Percentiles rank a stretch among this genome's conserved stretches.
Evolutionary conservation across 2,888 invertebrate genomes (phyloP).

Genomic region (Cybosia mesomella): DNA sequence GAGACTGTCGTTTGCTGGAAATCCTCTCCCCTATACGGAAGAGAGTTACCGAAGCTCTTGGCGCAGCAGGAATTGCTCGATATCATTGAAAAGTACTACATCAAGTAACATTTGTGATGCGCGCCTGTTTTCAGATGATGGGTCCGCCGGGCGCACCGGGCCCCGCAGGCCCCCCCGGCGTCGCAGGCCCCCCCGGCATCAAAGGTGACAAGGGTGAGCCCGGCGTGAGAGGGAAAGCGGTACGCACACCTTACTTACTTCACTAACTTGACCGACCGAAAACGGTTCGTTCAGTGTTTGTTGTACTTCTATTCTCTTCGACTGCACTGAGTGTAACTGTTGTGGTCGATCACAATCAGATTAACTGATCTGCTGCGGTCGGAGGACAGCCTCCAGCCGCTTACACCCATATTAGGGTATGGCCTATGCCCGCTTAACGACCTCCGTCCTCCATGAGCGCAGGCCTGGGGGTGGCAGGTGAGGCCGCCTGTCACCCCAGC

Average conservation of each 20-base stretch:
- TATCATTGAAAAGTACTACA: neutral
- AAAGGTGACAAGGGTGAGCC: constrained; percentile 94
- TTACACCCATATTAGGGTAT: no score
- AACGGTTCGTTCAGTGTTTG: neutral
- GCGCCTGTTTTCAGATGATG: constrained; percentile 76
- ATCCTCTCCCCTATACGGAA: neutral
- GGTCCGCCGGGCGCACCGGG: constrained; percentile 93
- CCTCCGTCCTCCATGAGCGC: no score
- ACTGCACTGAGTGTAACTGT: no score
- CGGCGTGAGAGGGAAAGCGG: constrained; percentile 93
- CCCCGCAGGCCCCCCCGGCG: constrained; percentile 89
- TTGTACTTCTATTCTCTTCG: neutral
- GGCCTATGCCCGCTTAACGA: no score
- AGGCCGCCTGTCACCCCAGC: no score
- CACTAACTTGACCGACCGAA: neutral
- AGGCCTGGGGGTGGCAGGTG: no score
- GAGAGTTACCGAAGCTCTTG: neutral
- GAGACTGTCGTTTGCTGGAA: no score
- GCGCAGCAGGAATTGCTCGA: neutral
- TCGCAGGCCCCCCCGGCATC: constrained; percentile 95
- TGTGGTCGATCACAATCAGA: no score
- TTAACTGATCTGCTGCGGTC: no score
- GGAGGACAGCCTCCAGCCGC: neutral
- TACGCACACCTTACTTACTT: constrained; percentile 72
- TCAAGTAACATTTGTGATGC: neutral